Conservation (phyloP, 1,140 invertebrate species). For the Nebria ingens region DNA sequence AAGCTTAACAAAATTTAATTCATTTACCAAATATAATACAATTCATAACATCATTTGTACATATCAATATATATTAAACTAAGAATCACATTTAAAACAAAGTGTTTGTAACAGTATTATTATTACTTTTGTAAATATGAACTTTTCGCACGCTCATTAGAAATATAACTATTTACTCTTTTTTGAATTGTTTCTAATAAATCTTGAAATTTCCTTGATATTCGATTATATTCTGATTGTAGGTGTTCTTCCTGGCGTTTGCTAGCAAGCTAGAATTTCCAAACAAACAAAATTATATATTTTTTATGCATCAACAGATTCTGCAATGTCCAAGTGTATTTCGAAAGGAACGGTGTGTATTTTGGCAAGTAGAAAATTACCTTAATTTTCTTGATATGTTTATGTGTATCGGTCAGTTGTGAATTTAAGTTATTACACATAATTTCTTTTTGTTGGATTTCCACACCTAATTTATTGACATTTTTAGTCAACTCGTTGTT, state of each 20-base stretch:
- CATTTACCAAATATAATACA: no score
- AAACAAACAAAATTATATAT: neutral
- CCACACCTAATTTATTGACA: neutral
- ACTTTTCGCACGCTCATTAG: no score
- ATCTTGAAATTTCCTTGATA: neutral
- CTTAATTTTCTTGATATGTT: neutral
- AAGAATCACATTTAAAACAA: no score
- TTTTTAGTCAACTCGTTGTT: neutral
- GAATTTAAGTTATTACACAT: neutral
- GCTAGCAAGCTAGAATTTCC: neutral
- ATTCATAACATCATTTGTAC: no score
- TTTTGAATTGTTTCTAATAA: neutral
- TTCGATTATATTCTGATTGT: neutral
- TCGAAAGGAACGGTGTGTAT: neutral
- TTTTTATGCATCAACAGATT: neutral
- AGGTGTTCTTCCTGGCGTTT: neutral
- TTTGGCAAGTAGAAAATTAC: neutral
- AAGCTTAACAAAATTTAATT: no score
- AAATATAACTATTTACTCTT: neutral
- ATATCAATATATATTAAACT: no score
- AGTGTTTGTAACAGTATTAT: no score
- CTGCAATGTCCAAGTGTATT: neutral
- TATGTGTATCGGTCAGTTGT: neutral
- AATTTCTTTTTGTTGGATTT: neutral
- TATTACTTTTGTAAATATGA: no score